phyloP scores from a whole-genome alignment of 2,797 vertebrate genomes.

The Rhodeus uyekii region DNA sequence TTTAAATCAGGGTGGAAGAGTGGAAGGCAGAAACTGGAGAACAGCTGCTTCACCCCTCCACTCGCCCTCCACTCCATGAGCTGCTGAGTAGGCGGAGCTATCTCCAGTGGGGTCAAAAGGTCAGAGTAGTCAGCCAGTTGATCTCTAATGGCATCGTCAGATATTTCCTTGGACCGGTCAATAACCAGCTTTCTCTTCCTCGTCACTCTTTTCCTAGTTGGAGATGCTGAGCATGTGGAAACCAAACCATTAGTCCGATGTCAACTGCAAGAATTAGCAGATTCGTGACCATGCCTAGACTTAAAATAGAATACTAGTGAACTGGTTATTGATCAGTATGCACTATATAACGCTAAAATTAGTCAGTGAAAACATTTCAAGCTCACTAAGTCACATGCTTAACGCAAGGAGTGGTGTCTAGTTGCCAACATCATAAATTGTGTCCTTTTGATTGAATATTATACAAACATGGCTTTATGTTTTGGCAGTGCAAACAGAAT shows the following conservation, averaged over 20 bases:
- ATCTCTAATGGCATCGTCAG: constrained; percentile 64
- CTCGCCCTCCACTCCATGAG: constrained; percentile 76
- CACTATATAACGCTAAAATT: neutral
- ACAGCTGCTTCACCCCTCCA: constrained; percentile 67
- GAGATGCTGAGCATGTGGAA: constrained; percentile 59
- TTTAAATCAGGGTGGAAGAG: constrained; percentile 61
- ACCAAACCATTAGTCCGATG: neutral
- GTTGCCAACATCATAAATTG: neutral
- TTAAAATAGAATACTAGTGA: neutral
- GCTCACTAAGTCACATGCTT: neutral
- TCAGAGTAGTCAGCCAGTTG: constrained; percentile 72
- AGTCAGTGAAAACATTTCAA: neutral
- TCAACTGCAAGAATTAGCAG: neutral
- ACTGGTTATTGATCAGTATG: neutral
- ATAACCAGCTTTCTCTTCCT: constrained; percentile 74
- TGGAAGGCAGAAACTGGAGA: constrained; percentile 63
- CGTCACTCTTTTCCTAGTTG: constrained; percentile 60
- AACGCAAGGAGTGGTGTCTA: neutral
- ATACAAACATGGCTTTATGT: neutral
- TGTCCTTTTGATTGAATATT: neutral
- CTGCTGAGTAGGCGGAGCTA: constrained; percentile 73
- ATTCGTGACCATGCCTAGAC: neutral
- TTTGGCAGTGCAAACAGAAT: neutral
- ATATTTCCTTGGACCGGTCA: constrained; percentile 72
- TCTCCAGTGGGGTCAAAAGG: constrained; percentile 64